phyloP scores from a whole-genome alignment of 37 sponge, comb jelly and placozoan species.

The Ephydatia muelleri region DNA sequence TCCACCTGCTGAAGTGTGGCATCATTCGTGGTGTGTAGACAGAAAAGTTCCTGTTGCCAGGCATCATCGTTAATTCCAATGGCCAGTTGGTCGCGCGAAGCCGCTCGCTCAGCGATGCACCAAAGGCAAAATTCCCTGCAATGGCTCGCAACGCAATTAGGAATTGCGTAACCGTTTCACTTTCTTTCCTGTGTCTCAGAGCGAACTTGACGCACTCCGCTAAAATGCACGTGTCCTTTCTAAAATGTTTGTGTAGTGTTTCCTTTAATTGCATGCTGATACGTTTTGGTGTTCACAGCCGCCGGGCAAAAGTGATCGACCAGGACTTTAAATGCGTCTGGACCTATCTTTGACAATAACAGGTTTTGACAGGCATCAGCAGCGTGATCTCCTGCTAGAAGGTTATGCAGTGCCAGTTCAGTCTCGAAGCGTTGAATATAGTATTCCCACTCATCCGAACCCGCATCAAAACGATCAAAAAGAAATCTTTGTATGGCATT shows the following conservation, averaged over 20 bases:
- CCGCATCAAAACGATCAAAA: background rate
- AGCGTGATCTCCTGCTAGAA: background rate
- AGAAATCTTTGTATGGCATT: background rate
- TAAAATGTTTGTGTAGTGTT: background rate
- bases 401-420: background rate
- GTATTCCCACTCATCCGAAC: background rate
- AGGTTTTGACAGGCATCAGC: background rate
- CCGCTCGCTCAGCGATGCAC: background rate
- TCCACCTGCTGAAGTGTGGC: background rate
- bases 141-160: background rate
- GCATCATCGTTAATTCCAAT: background rate
- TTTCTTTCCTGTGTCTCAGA: background rate
- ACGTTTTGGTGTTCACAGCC: background rate
- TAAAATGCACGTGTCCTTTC: background rate
- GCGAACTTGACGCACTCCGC: background rate
- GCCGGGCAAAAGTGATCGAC: background rate
- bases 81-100: background rate
- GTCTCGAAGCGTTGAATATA: background rate
- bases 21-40: background rate
- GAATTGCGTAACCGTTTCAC: background rate
- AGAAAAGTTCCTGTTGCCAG: background rate
- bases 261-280: background rate
- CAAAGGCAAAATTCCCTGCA: background rate
- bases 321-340: background rate
- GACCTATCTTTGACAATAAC: background rate